Evolutionary conservation across 2,113 vertebrate genomes (phyloP).

Genomic region (Cricetomys ansorgei): DNA sequence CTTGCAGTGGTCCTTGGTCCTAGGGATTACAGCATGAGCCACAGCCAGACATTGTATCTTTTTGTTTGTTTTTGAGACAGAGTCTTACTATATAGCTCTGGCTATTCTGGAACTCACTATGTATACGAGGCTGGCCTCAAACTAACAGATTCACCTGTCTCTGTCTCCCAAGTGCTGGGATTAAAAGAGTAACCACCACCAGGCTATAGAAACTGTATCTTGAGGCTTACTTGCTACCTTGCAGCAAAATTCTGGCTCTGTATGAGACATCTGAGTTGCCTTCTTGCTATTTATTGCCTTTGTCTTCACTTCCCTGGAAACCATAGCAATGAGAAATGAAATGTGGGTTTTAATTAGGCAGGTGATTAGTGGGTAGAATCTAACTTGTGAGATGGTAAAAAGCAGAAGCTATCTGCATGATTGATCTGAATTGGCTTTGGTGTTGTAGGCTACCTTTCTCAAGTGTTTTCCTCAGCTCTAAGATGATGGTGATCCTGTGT

Average conservation of each 20-base stretch:
- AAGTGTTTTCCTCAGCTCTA: conserved; percentile 4
- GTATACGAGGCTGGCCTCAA: neutral
- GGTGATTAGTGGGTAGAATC: conserved; percentile 20
- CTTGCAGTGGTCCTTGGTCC: neutral
- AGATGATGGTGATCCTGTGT: neutral
- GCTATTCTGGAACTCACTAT: neutral
- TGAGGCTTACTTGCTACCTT: neutral
- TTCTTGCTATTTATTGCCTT: conserved; percentile 11
- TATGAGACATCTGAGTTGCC: neutral
- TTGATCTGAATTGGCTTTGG: conserved; percentile 15
- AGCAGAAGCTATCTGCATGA: conserved; percentile 6
- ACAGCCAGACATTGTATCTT: neutral
- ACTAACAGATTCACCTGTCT: neutral
- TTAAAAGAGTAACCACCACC: neutral
- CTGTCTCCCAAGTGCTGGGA: neutral
- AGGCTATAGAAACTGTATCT: neutral
- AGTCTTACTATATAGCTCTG: neutral
- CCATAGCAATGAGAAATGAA: conserved; percentile 14
- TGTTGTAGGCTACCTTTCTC: conserved; percentile 38
- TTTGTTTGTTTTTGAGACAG: neutral
- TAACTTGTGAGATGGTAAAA: neutral
- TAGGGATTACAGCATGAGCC: neutral
- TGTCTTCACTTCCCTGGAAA: conserved; percentile 44
- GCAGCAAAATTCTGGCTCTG: neutral
- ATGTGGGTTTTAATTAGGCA: conserved; percentile 31